Conservation (phyloP, 2,797 vertebrate species). For the Danio tinwini region DNA sequence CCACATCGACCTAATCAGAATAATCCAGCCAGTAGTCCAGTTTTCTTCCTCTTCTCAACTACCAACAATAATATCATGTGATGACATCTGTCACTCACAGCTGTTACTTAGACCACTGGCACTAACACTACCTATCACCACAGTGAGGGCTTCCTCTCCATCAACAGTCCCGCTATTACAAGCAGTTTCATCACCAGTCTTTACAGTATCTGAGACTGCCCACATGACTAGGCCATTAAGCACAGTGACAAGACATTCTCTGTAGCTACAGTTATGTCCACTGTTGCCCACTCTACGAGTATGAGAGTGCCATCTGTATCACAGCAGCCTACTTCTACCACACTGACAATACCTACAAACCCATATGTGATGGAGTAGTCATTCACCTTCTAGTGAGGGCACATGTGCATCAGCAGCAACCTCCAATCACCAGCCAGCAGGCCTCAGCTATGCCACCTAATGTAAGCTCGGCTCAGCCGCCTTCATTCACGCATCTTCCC, state of each 20-base stretch:
- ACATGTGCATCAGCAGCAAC: not conserved
- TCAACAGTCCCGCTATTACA: not conserved
- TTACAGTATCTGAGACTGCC: not conserved
- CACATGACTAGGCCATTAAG: too few relatives aligned
- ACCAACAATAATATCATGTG: slow-evolving; percentile 1
- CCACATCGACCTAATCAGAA: not conserved
- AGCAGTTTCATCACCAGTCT: not conserved
- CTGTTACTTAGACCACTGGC: not conserved
- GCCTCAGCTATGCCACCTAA: too few relatives aligned
- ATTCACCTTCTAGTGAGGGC: not conserved
- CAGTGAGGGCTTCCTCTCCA: too few relatives aligned
- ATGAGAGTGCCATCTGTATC: not conserved
- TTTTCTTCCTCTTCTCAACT: not conserved
- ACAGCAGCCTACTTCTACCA: not conserved
- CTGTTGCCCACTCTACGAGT: not conserved
- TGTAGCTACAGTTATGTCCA: not conserved
- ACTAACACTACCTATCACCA: too few relatives aligned
- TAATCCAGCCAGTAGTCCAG: not conserved
- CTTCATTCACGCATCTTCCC: too few relatives aligned
- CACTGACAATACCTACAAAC: too few relatives aligned
- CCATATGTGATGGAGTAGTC: not conserved
- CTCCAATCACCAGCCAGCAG: too few relatives aligned
- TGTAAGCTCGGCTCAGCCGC: too few relatives aligned
- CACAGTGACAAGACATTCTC: not conserved
- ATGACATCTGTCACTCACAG: slow-evolving; percentile 6